Evolutionary conservation across 2,113 vertebrate genomes (phyloP), one percentile per base, ranked within the genome.

Genomic region (Saccopteryx bilineata): DNA sequence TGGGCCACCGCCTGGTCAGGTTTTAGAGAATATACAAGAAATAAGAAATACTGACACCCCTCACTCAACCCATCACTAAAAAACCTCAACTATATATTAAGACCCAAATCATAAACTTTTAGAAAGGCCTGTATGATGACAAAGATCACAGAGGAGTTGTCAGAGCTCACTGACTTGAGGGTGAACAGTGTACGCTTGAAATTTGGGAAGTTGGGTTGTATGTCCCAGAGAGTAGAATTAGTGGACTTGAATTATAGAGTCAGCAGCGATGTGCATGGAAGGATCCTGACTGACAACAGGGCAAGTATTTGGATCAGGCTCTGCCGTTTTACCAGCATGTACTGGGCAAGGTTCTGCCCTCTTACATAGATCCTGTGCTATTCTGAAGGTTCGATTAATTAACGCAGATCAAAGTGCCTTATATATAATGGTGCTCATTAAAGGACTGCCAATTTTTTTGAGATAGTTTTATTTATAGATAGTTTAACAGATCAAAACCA

Each of bases 191-290:
- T 7, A 11, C n/a, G 74, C 28, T 61, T 60, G 19, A 23, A 63
- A 52, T 87, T 79, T 52, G 14, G 1, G 17, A 12, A 39, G 63
- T 52, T 24, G 23, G 50, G 26, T n/a, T 60, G 39, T 79, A 8
- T 69, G 39, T 79, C 33, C 72, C 52, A 33, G 39, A 9, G 69
- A n/a, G 4, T 28, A 39, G 39, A 39, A 21, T 26, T 79, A 48
- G 11, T 78, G 69, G 74, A 71, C 31, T 5, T 28, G 28, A 74
- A 9, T 71, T 17, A 31, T 5, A 14, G 65, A 33, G 75, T 24
- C 13, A 50, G 52, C 46, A 78, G 54, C 4, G 0, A 13, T 4
- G 13, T 21, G 1, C 26, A 0, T 5, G 28, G 46, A 14, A 18
- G 52, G 58, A 48, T 10, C 46, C 15, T 11, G 58, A 10, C 21